Conservation (phyloP, 2,888 invertebrate species). For the Clunio marinus region DNA sequence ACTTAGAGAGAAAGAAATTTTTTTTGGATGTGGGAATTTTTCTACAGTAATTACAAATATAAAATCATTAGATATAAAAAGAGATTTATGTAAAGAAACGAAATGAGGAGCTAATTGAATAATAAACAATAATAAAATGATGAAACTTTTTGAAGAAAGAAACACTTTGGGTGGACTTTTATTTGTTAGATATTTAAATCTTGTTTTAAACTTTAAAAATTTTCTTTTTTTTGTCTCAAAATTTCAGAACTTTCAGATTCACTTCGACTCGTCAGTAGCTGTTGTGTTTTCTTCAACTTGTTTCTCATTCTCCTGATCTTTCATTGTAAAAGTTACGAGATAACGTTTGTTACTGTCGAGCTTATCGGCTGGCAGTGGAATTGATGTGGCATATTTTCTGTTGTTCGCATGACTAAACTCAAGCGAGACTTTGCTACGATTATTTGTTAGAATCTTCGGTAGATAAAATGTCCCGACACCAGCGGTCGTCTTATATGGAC, state of each 20-base stretch:
- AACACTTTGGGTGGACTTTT: constrained; percentile 18
- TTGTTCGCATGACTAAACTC: constrained; percentile 81
- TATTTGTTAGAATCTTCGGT: constrained; percentile 59
- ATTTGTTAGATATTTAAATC: too few relatives aligned
- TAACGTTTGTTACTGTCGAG: constrained; percentile 85
- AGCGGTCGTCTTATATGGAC: constrained; percentile 56
- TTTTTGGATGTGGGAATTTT: constrained; percentile 1
- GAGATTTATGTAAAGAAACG: constrained; percentile 28
- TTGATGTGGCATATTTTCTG: constrained; percentile 62
- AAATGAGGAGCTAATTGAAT: constrained; percentile 24
- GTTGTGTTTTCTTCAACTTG: background rate
- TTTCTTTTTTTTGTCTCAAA: too few relatives aligned
- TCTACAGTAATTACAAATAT: constrained; percentile 35
- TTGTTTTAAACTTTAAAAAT: too few relatives aligned
- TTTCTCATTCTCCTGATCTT: constrained; percentile 54
- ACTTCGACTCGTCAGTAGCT: background rate
- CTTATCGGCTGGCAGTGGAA: constrained; percentile 80
- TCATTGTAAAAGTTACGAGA: constrained; percentile 88
- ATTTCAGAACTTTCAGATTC: background rate
- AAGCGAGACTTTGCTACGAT: constrained; percentile 60
- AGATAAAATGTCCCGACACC: constrained; percentile 57
- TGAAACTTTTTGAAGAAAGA: constrained; percentile 28
- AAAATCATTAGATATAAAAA: constrained; percentile 34
- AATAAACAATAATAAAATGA: constrained; percentile 37
- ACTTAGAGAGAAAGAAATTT: background rate